Evolutionary conservation across 1,140 invertebrate genomes (phyloP).

Genomic region (Phortica variegata): DNA sequence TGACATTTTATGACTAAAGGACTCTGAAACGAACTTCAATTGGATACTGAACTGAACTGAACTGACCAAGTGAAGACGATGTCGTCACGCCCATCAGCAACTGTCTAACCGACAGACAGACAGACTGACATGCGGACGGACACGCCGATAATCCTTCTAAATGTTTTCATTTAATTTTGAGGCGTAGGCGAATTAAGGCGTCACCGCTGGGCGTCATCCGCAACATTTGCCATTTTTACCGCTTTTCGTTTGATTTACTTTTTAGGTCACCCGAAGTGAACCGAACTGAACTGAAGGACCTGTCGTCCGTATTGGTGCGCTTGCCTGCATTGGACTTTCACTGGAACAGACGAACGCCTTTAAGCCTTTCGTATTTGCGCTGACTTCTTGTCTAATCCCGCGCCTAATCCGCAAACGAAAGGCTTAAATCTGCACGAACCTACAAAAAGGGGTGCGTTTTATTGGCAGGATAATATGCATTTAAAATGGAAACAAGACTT

Average conservation of each 20-base stretch:
- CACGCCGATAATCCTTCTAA: slow-evolving; percentile 50
- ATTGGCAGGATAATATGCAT: slow-evolving; percentile 7
- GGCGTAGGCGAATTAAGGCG: slow-evolving; percentile 51
- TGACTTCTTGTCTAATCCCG: slow-evolving; percentile 37
- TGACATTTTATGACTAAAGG: slow-evolving; percentile 37
- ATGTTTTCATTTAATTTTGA: slow-evolving; percentile 53
- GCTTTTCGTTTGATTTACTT: not conserved
- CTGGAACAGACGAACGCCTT: slow-evolving; percentile 20
- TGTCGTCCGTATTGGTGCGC: not conserved
- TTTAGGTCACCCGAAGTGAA: not conserved
- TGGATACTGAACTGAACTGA: not conserved
- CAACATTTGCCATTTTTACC: slow-evolving; percentile 37
- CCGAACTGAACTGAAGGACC: slow-evolving; percentile 13
- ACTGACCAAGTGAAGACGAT: not conserved
- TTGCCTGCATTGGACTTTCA: slow-evolving; percentile 21
- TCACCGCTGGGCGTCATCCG: slow-evolving; percentile 34
- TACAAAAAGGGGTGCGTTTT: slow-evolving; percentile 8
- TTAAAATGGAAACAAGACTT: no score
- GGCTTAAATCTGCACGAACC: not conserved
- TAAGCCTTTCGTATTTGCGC: slow-evolving; percentile 48
- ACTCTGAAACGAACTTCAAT: slow-evolving; percentile 7
- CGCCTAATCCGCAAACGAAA: slow-evolving; percentile 31
- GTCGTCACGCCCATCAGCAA: no score
- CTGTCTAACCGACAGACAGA: slow-evolving; percentile 8
- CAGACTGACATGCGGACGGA: slow-evolving; percentile 20